Conservation (phyloP, 2,888 invertebrate species). For the Phortica magna region DNA sequence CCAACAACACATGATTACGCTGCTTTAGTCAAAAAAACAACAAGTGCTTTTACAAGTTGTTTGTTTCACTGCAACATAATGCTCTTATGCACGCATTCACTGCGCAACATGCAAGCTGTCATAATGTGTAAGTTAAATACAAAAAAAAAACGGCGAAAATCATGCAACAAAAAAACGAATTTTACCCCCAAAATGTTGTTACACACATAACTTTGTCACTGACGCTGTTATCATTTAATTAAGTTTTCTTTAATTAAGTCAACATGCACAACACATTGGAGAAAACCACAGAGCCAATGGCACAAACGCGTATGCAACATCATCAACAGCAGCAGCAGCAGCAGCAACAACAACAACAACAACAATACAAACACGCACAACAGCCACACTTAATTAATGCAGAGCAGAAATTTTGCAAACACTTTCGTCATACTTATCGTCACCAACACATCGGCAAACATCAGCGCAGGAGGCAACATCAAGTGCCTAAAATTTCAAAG, state of each 20-base stretch:
- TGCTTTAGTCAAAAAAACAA: no score
- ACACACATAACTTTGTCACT: conserved; percentile 61
- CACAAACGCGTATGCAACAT: conserved; percentile 15
- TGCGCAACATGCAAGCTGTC: neutral
- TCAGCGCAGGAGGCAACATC: conserved; percentile 1
- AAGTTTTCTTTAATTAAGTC: conserved; percentile 73
- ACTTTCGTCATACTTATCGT: conserved; percentile 3
- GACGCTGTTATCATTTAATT: conserved; percentile 72
- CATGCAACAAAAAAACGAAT: neutral
- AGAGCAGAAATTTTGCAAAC: neutral
- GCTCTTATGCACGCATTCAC: no score
- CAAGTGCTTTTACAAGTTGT: no score
- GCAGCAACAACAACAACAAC: conserved; percentile 27
- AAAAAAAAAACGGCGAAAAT: neutral
- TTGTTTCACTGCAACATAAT: no score
- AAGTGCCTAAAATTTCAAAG: conserved; percentile 12
- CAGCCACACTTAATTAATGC: conserved; percentile 15
- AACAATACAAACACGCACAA: conserved; percentile 43
- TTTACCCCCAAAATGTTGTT: conserved; percentile 27
- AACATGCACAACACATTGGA: conserved; percentile 39
- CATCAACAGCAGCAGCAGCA: conserved; percentile 26
- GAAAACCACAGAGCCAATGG: conserved; percentile 30
- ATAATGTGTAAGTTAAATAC: neutral
- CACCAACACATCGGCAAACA: neutral
- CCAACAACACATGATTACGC: no score